Conservation (phyloP, 2,888 invertebrate genomes). For the Meiosimyza platycephala region DNA sequence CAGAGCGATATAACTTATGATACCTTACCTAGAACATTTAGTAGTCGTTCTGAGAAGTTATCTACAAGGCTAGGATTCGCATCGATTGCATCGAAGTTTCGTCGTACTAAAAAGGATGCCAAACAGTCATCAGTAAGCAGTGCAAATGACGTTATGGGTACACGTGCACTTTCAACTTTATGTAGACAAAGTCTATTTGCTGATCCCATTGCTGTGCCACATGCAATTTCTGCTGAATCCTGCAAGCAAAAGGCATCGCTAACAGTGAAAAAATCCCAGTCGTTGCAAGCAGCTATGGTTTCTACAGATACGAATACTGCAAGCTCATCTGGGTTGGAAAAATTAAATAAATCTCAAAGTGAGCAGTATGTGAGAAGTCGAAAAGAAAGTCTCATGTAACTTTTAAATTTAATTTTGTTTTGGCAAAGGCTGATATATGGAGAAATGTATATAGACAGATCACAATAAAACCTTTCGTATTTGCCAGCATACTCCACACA, state of each 20-base stretch:
- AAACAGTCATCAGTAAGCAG: constrained; percentile 53
- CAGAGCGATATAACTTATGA: not conserved
- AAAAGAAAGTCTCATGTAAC: constrained; percentile 55
- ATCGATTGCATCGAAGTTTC: constrained; percentile 72
- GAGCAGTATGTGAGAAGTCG: constrained; percentile 61
- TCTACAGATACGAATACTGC: not conserved
- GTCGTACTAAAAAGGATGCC: constrained; percentile 68
- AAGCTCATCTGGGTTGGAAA: constrained; percentile 48
- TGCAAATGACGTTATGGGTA: constrained; percentile 53
- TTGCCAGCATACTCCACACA: no score
- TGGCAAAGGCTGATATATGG: no score
- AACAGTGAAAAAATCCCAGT: constrained; percentile 60
- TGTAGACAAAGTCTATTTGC: constrained; percentile 83
- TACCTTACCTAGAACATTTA: not conserved
- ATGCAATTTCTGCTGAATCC: constrained; percentile 41
- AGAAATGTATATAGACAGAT: no score
- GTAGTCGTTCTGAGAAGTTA: constrained; percentile 60
- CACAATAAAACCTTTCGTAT: no score
- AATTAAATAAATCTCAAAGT: constrained; percentile 63
- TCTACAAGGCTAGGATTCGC: constrained; percentile 69
- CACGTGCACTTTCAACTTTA: constrained; percentile 76
- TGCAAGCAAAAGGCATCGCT: not conserved
- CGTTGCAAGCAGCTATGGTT: constrained; percentile 54
- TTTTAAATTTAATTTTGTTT: no score
- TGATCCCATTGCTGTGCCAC: constrained; percentile 67